phyloP scores from a whole-genome alignment of 2,797 vertebrate genomes.

The Bucorvus abyssinicus region DNA sequence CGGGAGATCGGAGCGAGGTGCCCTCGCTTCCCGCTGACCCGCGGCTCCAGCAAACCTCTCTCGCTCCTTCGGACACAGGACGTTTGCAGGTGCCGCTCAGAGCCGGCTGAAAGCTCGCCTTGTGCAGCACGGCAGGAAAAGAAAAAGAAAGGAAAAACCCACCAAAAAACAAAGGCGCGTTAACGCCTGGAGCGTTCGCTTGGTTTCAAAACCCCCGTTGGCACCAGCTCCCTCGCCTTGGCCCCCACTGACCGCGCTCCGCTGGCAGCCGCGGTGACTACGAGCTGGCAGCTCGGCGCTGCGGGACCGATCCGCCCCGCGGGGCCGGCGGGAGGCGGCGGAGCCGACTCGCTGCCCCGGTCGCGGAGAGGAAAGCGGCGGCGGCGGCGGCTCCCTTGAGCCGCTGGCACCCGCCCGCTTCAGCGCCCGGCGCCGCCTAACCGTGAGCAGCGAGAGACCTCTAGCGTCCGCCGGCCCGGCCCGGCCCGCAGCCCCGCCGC shows the following conservation, averaged over 20 bases:
- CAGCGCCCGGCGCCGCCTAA: neutral
- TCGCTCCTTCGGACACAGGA: fast-evolving
- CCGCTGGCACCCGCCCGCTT: neutral
- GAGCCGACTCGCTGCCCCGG: neutral
- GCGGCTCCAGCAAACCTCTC: neutral
- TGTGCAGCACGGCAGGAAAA: fast-evolving
- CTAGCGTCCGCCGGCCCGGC: neutral
- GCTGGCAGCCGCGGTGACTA: neutral
- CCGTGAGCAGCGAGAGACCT: neutral
- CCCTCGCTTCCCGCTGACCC: fast-evolving
- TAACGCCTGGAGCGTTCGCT: neutral
- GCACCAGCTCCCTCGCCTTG: neutral
- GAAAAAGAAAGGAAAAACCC: neutral
- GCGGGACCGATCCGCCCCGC: neutral
- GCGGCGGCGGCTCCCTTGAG: neutral
- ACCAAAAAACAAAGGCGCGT: neutral
- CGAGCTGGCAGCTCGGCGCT: neutral
- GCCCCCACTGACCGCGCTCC: neutral
- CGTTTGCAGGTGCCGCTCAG: neutral
- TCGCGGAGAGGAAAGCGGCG: no score
- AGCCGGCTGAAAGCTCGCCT: neutral
- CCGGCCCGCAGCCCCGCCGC: neutral
- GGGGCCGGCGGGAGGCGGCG: neutral
- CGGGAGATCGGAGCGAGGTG: neutral
- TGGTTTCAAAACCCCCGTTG: neutral